Evolutionary conservation across 2,888 invertebrate genomes (phyloP), one percentile per base, ranked within the genome.

Genomic region (Drosophila mercatorum): DNA sequence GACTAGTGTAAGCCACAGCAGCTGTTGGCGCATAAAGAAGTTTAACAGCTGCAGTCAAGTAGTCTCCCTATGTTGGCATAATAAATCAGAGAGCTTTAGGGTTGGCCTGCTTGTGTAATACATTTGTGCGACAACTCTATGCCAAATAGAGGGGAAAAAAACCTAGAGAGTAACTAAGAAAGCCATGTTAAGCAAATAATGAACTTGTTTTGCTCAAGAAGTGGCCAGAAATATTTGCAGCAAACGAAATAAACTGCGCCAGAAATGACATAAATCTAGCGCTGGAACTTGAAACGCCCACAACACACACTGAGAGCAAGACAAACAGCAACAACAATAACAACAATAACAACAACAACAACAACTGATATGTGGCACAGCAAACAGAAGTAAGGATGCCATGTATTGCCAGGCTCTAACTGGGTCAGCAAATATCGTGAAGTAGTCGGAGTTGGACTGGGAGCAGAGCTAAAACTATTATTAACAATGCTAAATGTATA

Each of bases 141-240:
- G 34, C 36, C 38, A 34, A 31, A 38, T 34, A 22, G 4, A 43
- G 10, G 17, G 10, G 17, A 2, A 17, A 17, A 17, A 43, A n/a
- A 17, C 10, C 10, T 10, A 22, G 31, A 51, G 38, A 43, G 17
- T 12, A 56, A 17, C 68, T 64, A 67, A 73, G 56, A 77, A 73
- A 68, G 70, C 77, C 74, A 58, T 83, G 88, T 85, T 71, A 70
- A 76, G 79, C 87, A 89, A 88, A 83, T 83, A 83, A 79, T 74
- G 62, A 70, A 67, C 72, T 78, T 76, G 89, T 83, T 67, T 68
- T 69, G 63, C 49, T 49, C 41, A 53, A 62, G 62, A 26, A 52
- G 60, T 47, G 66, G 55, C 53, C 57, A 56, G 26, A 64, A 51
- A 66, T 57, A 60, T 60, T 61, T 55, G 57, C 57, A 31, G 46